Evolutionary conservation across 2,797 vertebrate species (phyloP).

Genomic region (Chromobotia macracanthus): DNA sequence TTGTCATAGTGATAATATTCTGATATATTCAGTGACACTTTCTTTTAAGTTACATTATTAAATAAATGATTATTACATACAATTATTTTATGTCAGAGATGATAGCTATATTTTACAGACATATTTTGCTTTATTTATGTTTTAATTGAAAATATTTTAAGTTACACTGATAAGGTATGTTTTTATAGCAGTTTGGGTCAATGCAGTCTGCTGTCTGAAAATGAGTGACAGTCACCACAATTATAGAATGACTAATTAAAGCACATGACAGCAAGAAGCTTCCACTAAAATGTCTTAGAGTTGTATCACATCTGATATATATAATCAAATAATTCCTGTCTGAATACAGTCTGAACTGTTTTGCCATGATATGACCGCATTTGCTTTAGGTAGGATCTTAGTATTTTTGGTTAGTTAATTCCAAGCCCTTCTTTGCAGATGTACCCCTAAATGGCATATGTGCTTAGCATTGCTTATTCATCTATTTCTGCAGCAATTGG

Average conservation of each 20-base stretch:
- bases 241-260: neutral
- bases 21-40: too few species aligned
- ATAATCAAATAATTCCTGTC: neutral
- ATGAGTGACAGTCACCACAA: neutral
- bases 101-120: too few species aligned
- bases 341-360: neutral
- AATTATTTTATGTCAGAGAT: too few species aligned
- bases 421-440: neutral
- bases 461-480: constrained; percentile 40
- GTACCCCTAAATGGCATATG: constrained; percentile 66
- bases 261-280: too few species aligned
- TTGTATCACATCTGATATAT: neutral
- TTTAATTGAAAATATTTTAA: too few species aligned
- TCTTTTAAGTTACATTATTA: too few species aligned
- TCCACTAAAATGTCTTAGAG: neutral
- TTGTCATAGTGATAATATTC: too few species aligned
- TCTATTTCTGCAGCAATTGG: constrained; percentile 37
- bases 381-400: neutral
- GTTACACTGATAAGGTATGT: too few species aligned
- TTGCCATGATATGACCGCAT: neutral
- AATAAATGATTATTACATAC: too few species aligned
- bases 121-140: too few species aligned
- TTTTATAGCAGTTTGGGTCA: too few species aligned
- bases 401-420: neutral
- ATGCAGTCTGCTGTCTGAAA: neutral